Percentiles rank a stretch among this genome's conserved stretches.
phyloP scores from a whole-genome alignment of 2,888 invertebrate species.

The Diarsia rubi region DNA sequence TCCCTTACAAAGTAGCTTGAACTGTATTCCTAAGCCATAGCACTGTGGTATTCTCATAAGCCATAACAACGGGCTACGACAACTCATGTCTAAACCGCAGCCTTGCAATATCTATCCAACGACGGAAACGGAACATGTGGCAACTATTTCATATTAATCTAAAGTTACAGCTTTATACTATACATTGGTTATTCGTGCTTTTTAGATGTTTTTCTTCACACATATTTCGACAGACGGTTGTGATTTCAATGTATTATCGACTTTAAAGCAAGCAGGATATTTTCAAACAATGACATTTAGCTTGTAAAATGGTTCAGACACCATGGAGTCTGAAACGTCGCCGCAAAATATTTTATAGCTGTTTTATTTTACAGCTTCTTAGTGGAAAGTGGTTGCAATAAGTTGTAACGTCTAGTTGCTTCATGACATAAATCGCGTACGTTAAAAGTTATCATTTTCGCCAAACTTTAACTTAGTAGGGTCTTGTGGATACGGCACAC shows the following conservation, averaged over 20 bases:
- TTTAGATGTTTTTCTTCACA: slow-evolving; percentile 14
- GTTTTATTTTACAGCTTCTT: slow-evolving; percentile 48
- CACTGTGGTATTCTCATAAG: slow-evolving; percentile 54
- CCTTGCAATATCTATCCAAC: slow-evolving; percentile 68
- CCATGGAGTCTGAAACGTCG: slow-evolving; percentile 31
- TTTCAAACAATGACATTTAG: slow-evolving; percentile 23
- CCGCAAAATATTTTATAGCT: slow-evolving; percentile 57
- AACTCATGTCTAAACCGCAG: slow-evolving; percentile 58
- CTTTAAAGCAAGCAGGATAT: neutral
- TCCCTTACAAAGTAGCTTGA: slow-evolving; percentile 22
- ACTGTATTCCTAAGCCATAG: slow-evolving; percentile 33
- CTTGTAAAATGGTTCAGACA: slow-evolving; percentile 16
- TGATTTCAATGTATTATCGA: neutral
- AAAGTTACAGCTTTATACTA: slow-evolving; percentile 26
- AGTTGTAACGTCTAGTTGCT: slow-evolving; percentile 42
- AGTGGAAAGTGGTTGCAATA: slow-evolving; percentile 40
- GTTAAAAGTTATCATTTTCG: slow-evolving; percentile 53
- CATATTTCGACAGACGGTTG: slow-evolving; percentile 1
- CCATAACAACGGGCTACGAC: slow-evolving; percentile 59
- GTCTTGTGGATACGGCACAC: slow-evolving; percentile 29
- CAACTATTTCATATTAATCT: slow-evolving; percentile 63
- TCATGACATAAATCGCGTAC: slow-evolving; percentile 34
- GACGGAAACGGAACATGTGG: slow-evolving; percentile 72
- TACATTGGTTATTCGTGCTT: slow-evolving; percentile 16
- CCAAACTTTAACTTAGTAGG: slow-evolving; percentile 36